These are phyloP conservation scores for Archegozetes longisetosus DNA, from an alignment of 1,140 invertebrate species.

Conservation along the genomic window DNA sequence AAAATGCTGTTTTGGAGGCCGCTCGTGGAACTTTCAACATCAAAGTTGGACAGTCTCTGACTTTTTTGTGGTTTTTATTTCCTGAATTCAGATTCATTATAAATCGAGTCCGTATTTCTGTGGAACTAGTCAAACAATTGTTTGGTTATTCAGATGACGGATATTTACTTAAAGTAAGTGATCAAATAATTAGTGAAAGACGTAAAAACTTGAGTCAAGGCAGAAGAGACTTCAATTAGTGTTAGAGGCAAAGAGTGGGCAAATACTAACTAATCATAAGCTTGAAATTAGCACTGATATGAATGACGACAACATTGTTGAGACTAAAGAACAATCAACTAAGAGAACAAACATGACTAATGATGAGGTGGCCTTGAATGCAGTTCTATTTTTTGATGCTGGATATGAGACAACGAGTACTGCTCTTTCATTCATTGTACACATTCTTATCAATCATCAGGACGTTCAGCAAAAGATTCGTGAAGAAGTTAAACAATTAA, in stretches of 20 bases:
- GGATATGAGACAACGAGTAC: conserved; percentile 22
- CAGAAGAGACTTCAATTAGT: neutral
- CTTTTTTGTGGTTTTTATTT: conserved; percentile 4
- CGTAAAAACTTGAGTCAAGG: neutral
- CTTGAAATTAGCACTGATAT: neutral
- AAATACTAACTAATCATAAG: neutral
- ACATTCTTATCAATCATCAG: conserved; percentile 18
- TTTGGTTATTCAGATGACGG: neutral
- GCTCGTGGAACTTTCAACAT: conserved; percentile 16
- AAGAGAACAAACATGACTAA: neutral
- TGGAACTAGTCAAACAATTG: neutral
- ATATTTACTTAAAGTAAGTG: neutral
- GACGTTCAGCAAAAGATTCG: conserved; percentile 18
- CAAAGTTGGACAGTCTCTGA: neutral
- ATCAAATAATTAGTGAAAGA: neutral
- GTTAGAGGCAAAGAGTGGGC: neutral
- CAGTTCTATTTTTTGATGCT: neutral
- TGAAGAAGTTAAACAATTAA: conserved; percentile 15
- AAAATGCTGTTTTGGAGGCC: conserved; percentile 14
- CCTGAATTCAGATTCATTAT: conserved; percentile 7
- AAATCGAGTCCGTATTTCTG: conserved; percentile 2
- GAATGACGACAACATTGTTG: neutral
- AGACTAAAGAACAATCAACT: neutral
- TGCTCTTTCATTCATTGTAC: conserved; percentile 15
- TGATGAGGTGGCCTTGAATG: neutral